These are phyloP conservation scores for Glyptemys insculpta DNA, from an alignment of 2,797 vertebrate genomes.

Conservation along the genomic window DNA sequence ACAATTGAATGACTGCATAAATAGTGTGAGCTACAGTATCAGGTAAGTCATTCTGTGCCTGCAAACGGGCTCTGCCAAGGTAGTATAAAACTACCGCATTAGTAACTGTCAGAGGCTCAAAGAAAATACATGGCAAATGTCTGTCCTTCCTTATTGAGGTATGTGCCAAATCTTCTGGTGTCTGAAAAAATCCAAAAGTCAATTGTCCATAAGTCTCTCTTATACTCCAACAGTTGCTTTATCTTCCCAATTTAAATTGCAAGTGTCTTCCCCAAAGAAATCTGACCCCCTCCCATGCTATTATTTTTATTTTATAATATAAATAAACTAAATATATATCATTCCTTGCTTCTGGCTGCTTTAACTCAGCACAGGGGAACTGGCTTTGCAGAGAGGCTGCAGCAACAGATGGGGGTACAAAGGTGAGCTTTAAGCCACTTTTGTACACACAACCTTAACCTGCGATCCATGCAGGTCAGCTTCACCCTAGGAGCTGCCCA, in stretches of 20 bases:
- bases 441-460: not conserved
- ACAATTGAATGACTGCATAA: not conserved
- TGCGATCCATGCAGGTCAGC: not conserved
- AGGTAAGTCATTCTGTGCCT: not conserved
- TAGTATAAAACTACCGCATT: not conserved
- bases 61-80: not conserved
- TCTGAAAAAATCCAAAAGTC: not conserved
- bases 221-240: not conserved
- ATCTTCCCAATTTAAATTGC: not conserved
- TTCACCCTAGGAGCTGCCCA: not conserved
- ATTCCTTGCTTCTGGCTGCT: fast-evolving
- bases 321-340: not conserved
- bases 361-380: not conserved
- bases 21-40: not conserved
- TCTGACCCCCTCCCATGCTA: not conserved
- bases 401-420: not conserved
- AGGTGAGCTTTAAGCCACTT: not conserved
- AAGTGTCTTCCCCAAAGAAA: not conserved
- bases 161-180: not conserved
- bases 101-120: not conserved
- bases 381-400: not conserved
- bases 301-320: conserved; percentile 15
- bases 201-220: not conserved
- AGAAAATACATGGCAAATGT: not conserved
- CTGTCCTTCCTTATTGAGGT: not conserved